Conservation (phyloP, 2,113 vertebrate species). For the Uria aalge region DNA sequence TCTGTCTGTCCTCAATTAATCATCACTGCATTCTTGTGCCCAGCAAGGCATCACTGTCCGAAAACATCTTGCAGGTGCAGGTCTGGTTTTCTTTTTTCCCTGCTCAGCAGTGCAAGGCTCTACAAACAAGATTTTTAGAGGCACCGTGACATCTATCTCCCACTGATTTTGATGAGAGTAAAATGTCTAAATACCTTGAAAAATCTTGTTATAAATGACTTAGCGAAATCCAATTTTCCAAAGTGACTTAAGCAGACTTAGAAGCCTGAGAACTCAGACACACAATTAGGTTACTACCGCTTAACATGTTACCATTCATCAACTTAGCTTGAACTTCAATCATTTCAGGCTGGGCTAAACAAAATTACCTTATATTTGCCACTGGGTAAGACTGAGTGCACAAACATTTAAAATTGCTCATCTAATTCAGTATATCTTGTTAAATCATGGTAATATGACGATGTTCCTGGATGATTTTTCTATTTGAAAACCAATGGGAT, state of each 20-base stretch:
- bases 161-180: slow-evolving; percentile 21
- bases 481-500: neutral
- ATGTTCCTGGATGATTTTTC: neutral
- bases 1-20: neutral
- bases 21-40: neutral
- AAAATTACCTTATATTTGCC: neutral
- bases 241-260: slow-evolving; percentile 51
- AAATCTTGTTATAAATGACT: slow-evolving; percentile 54
- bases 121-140: slow-evolving; percentile 18
- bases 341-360: slow-evolving; percentile 13
- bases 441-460: neutral
- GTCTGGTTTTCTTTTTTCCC: neutral
- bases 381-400: neutral
- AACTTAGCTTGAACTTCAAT: slow-evolving; percentile 30
- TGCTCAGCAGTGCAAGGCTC: neutral
- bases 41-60: neutral
- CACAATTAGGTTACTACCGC: slow-evolving; percentile 21
- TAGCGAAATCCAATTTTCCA: slow-evolving; percentile 53
- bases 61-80: neutral
- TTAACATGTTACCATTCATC: slow-evolving; percentile 31
- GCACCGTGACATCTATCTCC: neutral
- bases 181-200: slow-evolving; percentile 48
- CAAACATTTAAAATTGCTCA: neutral
- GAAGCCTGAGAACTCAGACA: neutral
- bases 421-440: neutral